Evolutionary conservation across 2,797 vertebrate genomes (phyloP), one percentile per base, ranked within the genome.

Genomic region (Sebastes ruberrimus): DNA sequence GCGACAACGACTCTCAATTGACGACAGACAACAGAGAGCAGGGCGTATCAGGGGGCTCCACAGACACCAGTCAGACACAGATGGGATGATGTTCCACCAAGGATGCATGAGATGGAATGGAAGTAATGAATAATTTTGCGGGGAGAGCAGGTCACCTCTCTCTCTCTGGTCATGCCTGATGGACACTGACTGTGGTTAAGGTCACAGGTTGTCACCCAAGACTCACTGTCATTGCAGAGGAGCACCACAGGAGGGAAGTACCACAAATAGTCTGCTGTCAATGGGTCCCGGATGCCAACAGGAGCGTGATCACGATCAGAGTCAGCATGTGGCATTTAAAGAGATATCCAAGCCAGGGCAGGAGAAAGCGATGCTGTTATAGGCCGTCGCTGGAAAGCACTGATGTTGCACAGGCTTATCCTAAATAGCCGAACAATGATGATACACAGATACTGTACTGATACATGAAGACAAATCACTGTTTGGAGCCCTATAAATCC

Each of bases 61-160:
- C 46, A 33, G 38, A 23, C 63, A 68, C 61, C 56, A 67, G 49
- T 71, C 66, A 59, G 30, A 33, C 62, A 46, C 28, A 63, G 71
- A 85, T 57, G 57, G 22, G 55, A 63, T 69, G 57, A 64, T 64
- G 56, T 27, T 55, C 32, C 33, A 33, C n/a, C 28, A 59, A 49
- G 18, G 22, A 61, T 5, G 59, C 27, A 65, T n/a, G 46, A 61
- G 20, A 74, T 61, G 56, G 11, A 53, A 73, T 16, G 14, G 28
- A 71, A 55, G 25, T 59, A 38, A 69, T 82, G 61, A 74, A 35
- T 22, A 30, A 74, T 71, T 61, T 65, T 62, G 46, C 4, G 8
- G 10, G 25, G 22, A 61, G 32, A 52, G 28, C 46, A 62, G 22
- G 23, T 16, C 25, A 14, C 10, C 22, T 35, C 20, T 33, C 30